Conservation (phyloP, 2,888 invertebrate species). For the Drosophila leonis region DNA sequence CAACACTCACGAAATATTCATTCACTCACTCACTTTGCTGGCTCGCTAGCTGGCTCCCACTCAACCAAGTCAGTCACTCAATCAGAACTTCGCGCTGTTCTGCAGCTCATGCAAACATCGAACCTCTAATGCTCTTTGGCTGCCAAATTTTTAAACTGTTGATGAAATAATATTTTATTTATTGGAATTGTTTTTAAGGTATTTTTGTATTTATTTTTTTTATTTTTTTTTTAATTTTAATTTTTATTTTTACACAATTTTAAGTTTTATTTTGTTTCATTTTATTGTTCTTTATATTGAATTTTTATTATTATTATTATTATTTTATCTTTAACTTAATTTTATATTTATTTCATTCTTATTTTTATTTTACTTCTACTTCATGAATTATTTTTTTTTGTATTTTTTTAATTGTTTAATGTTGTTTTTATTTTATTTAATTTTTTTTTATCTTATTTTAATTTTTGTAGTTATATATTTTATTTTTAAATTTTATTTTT, state of each 20-base stretch:
- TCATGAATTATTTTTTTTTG: too few species aligned
- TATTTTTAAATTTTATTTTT: too few species aligned
- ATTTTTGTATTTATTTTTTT: too few species aligned
- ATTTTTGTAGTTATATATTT: background rate
- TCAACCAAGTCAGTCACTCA: constrained; percentile 13
- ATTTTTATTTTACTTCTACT: too few species aligned
- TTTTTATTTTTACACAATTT: too few species aligned
- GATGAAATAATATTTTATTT: background rate
- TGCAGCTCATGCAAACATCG: background rate
- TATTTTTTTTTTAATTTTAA: too few species aligned
- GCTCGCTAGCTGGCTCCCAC: constrained; percentile 1
- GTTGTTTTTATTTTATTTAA: background rate
- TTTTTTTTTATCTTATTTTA: background rate
- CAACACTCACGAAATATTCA: constrained; percentile 38
- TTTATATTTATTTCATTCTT: too few species aligned
- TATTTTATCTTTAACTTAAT: background rate
- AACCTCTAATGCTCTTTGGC: constrained; percentile 13
- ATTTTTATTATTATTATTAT: background rate
- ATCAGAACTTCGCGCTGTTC: background rate
- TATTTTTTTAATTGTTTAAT: background rate
- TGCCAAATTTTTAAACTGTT: background rate
- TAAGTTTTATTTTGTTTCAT: background rate
- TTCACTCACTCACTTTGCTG: constrained; percentile 21
- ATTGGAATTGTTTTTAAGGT: too few species aligned
- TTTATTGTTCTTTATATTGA: background rate